Evolutionary conservation across 2,113 vertebrate species (phyloP).

Genomic region (Pseudorhombus dupliciocellatus): DNA sequence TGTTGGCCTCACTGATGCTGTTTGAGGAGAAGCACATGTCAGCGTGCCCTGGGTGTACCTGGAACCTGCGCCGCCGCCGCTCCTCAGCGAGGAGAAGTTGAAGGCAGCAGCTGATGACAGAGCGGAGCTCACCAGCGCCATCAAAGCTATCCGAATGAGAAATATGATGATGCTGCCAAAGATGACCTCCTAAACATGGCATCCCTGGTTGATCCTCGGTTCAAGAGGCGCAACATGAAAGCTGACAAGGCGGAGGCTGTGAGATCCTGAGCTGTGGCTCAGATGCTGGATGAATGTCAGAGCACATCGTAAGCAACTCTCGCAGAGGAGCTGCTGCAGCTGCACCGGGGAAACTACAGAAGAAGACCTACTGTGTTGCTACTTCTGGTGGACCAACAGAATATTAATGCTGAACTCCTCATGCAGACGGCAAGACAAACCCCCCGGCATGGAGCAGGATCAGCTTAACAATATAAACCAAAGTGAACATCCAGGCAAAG

Average conservation of each 20-base stretch:
- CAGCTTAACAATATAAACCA: background rate
- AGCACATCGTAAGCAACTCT: background rate
- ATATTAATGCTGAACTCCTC: background rate
- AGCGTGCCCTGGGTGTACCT: too few species aligned
- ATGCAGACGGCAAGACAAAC: background rate
- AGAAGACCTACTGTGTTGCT: background rate
- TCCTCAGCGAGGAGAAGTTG: background rate
- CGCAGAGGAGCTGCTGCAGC: background rate
- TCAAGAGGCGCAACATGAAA: background rate
- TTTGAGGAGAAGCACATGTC: background rate
- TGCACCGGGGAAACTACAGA: background rate
- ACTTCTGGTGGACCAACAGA: background rate
- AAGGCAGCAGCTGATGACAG: background rate
- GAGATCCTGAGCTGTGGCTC: background rate
- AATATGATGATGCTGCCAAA: background rate
- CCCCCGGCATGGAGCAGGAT: background rate
- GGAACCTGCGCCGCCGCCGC: background rate
- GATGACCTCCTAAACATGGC: background rate
- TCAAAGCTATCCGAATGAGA: background rate
- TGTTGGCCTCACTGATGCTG: background rate
- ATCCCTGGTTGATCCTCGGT: background rate
- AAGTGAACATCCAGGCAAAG: background rate
- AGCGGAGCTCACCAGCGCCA: background rate
- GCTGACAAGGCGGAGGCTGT: background rate
- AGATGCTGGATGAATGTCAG: background rate